Conservation (phyloP, 2,797 vertebrate species). For the Nyctibius grandis region DNA sequence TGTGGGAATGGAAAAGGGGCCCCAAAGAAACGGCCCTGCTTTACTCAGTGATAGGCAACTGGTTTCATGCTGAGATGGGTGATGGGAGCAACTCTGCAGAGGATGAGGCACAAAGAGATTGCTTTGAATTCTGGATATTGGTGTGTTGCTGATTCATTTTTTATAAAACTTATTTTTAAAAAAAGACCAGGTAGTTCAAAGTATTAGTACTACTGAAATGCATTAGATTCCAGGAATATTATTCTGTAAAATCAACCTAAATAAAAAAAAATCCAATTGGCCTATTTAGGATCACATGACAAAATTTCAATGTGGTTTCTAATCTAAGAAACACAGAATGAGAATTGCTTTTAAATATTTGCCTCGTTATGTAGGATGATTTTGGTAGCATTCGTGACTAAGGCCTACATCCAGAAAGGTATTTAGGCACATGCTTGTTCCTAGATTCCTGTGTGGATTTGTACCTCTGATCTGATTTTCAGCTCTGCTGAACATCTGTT, state of each 20-base stretch:
- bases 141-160: neutral
- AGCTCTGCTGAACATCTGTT: neutral
- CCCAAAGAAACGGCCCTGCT: neutral
- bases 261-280: neutral
- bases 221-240: neutral
- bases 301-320: neutral
- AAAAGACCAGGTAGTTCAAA: neutral
- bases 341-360: neutral
- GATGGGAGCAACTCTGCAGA: neutral
- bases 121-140: neutral
- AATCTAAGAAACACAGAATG: neutral
- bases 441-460: neutral
- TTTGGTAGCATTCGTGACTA: neutral
- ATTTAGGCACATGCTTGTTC: neutral
- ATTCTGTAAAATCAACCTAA: neutral
- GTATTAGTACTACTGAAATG: neutral
- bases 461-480: neutral
- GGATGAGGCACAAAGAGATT: neutral
- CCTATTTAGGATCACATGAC: neutral
- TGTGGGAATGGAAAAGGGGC: neutral
- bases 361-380: accelerated
- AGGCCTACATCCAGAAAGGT: neutral
- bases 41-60: neutral
- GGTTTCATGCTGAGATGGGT: neutral
- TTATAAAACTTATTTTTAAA: neutral